Conservation (phyloP, 2,797 vertebrate species). For the Eospalax fontanierii region DNA sequence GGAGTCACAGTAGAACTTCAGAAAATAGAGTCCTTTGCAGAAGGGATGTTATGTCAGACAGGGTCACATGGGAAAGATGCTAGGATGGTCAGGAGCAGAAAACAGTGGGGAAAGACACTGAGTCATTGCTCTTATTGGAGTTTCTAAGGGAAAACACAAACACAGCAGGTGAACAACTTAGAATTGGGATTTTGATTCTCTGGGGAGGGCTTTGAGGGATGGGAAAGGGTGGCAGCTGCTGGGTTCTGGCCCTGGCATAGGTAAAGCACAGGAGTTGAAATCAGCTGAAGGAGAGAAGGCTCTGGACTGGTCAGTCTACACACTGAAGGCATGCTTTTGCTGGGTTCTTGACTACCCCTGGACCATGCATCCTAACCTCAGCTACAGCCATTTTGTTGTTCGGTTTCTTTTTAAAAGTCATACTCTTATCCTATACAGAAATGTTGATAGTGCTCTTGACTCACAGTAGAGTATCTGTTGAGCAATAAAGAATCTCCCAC, state of each 20-base stretch:
- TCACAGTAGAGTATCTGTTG: background rate
- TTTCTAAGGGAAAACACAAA: background rate
- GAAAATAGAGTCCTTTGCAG: background rate
- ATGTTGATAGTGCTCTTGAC: background rate
- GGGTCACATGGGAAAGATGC: background rate
- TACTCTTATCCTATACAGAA: background rate
- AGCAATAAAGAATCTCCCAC: background rate
- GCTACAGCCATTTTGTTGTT: background rate
- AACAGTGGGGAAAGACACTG: background rate
- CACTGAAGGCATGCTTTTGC: background rate
- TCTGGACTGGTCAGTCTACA: background rate
- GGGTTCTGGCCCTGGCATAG: background rate
- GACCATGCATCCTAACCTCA: background rate
- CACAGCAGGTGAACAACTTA: background rate
- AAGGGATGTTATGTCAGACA: background rate
- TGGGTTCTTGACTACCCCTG: background rate
- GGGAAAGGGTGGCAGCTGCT: background rate
- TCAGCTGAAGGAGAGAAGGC: fast-evolving
- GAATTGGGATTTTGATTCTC: background rate
- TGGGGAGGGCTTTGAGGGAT: background rate
- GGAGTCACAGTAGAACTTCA: background rate
- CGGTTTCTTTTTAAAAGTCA: background rate
- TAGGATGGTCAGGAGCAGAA: background rate
- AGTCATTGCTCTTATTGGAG: background rate
- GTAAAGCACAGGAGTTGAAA: background rate